A percentile compares a stretch with the other conserved stretches of the same genome.
Conservation (phyloP, 2,113 vertebrate genomes). For the Sphaerodactylus townsendi region DNA sequence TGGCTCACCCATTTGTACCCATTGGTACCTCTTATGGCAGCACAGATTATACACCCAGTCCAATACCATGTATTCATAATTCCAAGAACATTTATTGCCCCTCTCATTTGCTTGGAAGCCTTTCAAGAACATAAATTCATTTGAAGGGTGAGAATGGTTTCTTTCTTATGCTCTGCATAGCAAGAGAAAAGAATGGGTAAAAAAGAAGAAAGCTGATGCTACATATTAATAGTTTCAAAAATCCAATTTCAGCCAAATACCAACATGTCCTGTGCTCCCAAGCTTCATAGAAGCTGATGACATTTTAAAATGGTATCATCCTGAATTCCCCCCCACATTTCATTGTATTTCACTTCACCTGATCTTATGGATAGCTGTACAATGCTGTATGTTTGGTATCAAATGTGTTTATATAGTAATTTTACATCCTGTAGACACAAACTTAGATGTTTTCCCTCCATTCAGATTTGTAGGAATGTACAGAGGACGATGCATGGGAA, state of each 20-base stretch:
- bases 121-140: not conserved
- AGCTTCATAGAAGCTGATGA: not conserved
- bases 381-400: slow-evolving; percentile 60
- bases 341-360: slow-evolving; percentile 30
- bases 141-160: not conserved
- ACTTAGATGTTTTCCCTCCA: slow-evolving; percentile 63
- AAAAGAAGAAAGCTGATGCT: not conserved
- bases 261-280: not conserved
- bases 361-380: slow-evolving; percentile 26
- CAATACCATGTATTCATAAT: not conserved
- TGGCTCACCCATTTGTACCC: slow-evolving; percentile 38
- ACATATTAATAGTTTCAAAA: not conserved
- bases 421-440: slow-evolving; percentile 64
- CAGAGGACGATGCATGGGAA: slow-evolving; percentile 60
- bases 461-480: slow-evolving; percentile 60
- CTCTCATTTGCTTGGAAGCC: not conserved
- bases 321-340: slow-evolving; percentile 7
- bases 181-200: too few relatives aligned
- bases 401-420: slow-evolving; percentile 69
- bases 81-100: slow-evolving; percentile 15
- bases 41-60: not conserved
- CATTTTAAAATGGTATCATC: not conserved
- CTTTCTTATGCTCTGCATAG: not conserved
- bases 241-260: not conserved
- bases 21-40: not conserved